These are phyloP conservation scores for Aegotheles bennettii DNA, from an alignment of 2,113 vertebrate species.

Conservation along the genomic window DNA sequence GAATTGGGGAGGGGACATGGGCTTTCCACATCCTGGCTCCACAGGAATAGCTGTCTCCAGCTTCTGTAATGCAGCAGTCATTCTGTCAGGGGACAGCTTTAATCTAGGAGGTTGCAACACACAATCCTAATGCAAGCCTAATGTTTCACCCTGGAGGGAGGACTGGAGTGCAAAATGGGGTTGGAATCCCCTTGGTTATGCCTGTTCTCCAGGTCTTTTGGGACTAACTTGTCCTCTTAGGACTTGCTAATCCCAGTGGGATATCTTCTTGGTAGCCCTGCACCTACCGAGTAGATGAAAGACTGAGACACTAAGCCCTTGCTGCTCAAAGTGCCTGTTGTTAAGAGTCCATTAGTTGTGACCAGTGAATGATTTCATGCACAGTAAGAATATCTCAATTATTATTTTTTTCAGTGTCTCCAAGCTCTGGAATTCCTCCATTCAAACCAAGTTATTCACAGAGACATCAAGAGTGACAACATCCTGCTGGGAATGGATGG, in stretches of 20 bases:
- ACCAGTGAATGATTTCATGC: background rate
- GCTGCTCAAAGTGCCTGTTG: background rate
- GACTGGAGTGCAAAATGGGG: background rate
- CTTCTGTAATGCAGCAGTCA: fast-evolving
- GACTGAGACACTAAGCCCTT: background rate
- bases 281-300: background rate
- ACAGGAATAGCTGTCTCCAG: background rate
- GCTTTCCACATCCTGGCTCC: no score
- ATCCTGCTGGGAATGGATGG: constrained; percentile 97
- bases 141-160: background rate
- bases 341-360: background rate
- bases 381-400: background rate
- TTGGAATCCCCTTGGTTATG: background rate
- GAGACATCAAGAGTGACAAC: constrained; percentile 99
- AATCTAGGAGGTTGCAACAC: background rate
- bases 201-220: background rate
- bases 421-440: constrained; percentile 97
- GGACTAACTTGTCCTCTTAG: background rate
- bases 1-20: no score
- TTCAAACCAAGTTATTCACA: constrained; percentile 95
- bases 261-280: background rate
- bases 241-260: background rate
- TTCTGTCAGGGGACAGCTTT: background rate
- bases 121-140: background rate
- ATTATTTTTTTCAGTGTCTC: constrained; percentile 79